Base-by-base conservation (phyloP, 2,888 invertebrate species). In the Arctia plantaginis region DNA sequence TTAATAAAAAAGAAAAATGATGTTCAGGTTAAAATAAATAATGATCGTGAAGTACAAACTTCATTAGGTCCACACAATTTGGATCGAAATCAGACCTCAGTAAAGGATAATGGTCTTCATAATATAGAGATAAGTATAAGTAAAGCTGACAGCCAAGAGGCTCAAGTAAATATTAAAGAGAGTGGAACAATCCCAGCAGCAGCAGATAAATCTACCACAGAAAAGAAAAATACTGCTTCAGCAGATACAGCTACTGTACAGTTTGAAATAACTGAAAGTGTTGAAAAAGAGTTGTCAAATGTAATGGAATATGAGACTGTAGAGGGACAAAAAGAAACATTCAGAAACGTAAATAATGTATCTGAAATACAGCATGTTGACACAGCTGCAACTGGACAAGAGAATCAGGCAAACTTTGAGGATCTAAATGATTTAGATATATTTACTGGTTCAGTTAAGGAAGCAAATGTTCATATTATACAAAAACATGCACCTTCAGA, bases 261-360 rank as follows among this genome's bases (percentile, higher is more conserved):
- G 33, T 91, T 90, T 86, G 93, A 93, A 86, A 95, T 94, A 20
- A 93, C 94, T 76, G 93, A 92, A 78, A 95, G 93, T 91, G 90
- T 93, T 67, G 94, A 94, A 86, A 93, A 91, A 86, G 93, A 94
- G 82, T 80, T 94, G 66, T 92, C 91, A 47, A 90, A 89, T 72
- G 83, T 91, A 20, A 93, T 93, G 90, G 92, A 92, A 79, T 89
- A 87, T 87, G 87, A 83, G 62, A 85, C 88, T 41, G 80, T 47
- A 66, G 35, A 72, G n/a, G 66, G 75, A 44, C 77, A 83, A 74
- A 77, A 82, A 27, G 74, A 73, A 27, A 69, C 44, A 64, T 65
- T 78, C 15, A 81, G 80, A 77, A 80, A 74, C 68, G 73, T 67
- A 72, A 76, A n/a, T 39, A 35, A 66, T 62, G 10, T 70, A 35